phyloP scores from a whole-genome alignment of 2,113 vertebrate species.

The Callionymus lyra region DNA sequence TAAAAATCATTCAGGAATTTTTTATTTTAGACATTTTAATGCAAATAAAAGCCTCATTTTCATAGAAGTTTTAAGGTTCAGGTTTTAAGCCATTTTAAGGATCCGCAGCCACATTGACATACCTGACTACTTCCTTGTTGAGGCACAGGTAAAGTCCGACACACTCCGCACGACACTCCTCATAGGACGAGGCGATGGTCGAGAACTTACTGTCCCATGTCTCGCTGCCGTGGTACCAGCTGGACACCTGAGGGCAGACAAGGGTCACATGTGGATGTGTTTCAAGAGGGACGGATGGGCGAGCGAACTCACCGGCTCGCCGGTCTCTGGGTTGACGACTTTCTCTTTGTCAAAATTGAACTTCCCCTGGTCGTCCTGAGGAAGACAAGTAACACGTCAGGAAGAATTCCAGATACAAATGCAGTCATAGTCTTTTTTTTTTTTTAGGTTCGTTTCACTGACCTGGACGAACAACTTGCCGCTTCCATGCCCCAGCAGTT shows the following conservation, averaged over 20 bases:
- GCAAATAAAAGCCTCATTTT: no score
- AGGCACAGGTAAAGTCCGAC: conserved; percentile 86
- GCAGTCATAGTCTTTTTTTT: background rate
- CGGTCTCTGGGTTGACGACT: conserved; percentile 79
- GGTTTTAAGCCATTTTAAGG: background rate
- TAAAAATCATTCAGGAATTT: no score
- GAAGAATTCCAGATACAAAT: background rate
- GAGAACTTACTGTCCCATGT: conserved; percentile 91
- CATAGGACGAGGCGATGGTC: conserved; percentile 82
- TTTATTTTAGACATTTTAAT: no score
- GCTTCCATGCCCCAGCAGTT: conserved; percentile 83
- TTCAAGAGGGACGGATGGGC: background rate
- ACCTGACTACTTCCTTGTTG: conserved; percentile 75
- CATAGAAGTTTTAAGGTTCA: background rate
- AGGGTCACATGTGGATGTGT: background rate
- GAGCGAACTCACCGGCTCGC: conserved; percentile 67
- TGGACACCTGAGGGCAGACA: conserved; percentile 67
- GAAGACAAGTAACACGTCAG: background rate
- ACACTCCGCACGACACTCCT: conserved; percentile 85
- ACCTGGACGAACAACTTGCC: conserved; percentile 88
- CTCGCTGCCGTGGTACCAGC: conserved; percentile 82
- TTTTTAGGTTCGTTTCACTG: conserved; percentile 2
- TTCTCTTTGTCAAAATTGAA: conserved; percentile 78
- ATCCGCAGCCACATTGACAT: background rate
- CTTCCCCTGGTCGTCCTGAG: conserved; percentile 73